Base-by-base conservation (phyloP, 2,797 vertebrate genomes). In the Hoplostethus mediterraneus region DNA sequence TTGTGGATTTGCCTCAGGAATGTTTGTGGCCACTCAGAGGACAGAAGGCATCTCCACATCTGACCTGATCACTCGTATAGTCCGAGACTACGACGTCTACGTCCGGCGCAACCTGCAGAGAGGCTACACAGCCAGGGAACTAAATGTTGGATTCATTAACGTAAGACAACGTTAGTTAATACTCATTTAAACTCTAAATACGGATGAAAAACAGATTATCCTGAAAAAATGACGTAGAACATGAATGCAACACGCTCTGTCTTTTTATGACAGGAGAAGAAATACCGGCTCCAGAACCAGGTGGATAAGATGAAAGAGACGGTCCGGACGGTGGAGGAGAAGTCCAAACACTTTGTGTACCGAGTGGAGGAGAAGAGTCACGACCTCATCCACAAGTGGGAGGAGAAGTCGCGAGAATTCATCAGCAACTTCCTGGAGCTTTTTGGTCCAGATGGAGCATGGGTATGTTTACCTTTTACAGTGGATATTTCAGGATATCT, bases 251-350 rank as follows among this genome's bases (percentile, higher is more conserved):
- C 7, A 14, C n/a, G 6, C 3, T 31, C 45, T 53, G 13, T 67
- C 1, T 70, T 25, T 25, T 67, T 52, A 28, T 48, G 0, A 65
- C 84, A 99, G 98, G 98, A 99, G 71, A 99, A 99, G 75, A 99
- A 97, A 84, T 99, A 97, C 2, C 94, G 96, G 36, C 96, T 99
- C 76, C 98, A 99, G 94, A 96, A 99, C 89, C 97, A 98, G 79
- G 97, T 99, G 84, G 97, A 99, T 85, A 97, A 95, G 88, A 98
- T 99, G 97, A 99, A 99, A 83, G 97, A 99, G 90, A 99, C 95
- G n/a, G 98, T 99, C 44, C 97, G 96, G 77, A 99, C 96, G 0
- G 97, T 99, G 79, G 98, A 99, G 73, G 97, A 99, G 81, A 97
- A 95, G 87, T 98, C 97, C 63, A 99, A 99, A 88, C 96, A 99